These are phyloP conservation scores for Crotalus horridus DNA, from an alignment of 2,113 vertebrate genomes.

Conservation along the genomic window DNA sequence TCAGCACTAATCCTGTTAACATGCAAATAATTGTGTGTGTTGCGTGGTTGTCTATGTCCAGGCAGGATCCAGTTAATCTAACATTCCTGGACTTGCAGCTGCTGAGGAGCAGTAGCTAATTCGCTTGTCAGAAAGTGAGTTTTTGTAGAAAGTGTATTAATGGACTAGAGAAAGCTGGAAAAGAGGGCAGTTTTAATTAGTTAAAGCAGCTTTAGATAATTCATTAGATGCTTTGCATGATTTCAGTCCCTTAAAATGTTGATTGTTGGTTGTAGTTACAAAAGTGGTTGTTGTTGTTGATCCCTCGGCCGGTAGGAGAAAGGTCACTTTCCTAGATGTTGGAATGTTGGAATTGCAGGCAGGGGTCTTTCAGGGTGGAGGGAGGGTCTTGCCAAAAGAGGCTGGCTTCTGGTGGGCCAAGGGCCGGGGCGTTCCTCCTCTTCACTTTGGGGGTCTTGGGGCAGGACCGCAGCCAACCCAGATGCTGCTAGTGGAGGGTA, in stretches of 20 bases:
- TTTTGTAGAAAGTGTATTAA: not conserved
- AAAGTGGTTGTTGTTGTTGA: not conserved
- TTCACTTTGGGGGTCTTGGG: not conserved
- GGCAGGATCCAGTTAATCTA: constrained; percentile 37
- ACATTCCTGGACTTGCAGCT: constrained; percentile 10
- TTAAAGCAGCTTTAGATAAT: not conserved
- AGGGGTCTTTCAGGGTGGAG: not conserved
- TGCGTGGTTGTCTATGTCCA: not conserved
- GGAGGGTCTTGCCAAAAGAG: not conserved
- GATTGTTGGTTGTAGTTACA: not conserved
- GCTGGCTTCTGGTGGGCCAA: not conserved
- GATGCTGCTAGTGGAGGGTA: constrained; percentile 1
- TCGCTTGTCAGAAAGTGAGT: not conserved
- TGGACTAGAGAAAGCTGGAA: not conserved
- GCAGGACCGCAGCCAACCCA: not conserved
- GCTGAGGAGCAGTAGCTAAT: not conserved
- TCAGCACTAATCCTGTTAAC: not conserved
- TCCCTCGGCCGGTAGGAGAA: not conserved
- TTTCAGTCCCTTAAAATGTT: not conserved
- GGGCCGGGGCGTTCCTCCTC: not conserved
- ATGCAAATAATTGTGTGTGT: not conserved
- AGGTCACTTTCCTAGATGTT: not conserved
- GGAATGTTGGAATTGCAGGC: not conserved
- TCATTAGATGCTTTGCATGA: not conserved
- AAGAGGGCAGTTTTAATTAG: not conserved